Evolutionary conservation across 2,888 invertebrate species (phyloP).

Genomic region (Andrena hattorfiana): DNA sequence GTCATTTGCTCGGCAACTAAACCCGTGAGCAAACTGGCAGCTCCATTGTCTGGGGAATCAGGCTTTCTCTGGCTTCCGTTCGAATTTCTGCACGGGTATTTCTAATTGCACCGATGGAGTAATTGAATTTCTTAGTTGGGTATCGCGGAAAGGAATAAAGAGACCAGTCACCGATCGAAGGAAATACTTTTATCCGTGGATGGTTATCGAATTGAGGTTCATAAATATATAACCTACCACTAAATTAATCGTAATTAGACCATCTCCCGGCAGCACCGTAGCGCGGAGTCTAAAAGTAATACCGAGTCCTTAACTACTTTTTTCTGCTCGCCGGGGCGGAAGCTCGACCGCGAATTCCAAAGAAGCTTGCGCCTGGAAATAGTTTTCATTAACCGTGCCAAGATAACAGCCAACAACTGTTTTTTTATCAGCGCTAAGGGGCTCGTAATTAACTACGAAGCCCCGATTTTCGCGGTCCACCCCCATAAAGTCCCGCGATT

Average conservation of each 20-base stretch:
- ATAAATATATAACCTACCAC: slow-evolving; percentile 4
- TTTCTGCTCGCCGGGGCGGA: slow-evolving; percentile 5
- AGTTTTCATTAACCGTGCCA: slow-evolving; percentile 35
- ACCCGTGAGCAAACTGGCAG: neutral
- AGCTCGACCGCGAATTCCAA: slow-evolving; percentile 39
- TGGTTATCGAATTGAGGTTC: neutral
- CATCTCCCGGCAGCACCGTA: neutral
- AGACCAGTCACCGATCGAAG: too few relatives aligned
- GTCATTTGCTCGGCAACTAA: neutral
- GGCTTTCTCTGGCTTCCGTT: neutral
- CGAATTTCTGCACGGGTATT: slow-evolving; percentile 5
- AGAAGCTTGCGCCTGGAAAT: slow-evolving; percentile 31
- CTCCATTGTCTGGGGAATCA: neutral
- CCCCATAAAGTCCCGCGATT: slow-evolving; percentile 21
- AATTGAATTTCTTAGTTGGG: slow-evolving; percentile 4
- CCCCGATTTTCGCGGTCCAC: neutral
- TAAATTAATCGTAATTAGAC: slow-evolving; percentile 23
- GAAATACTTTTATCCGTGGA: neutral
- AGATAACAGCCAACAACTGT: slow-evolving; percentile 19
- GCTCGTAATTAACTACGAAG: slow-evolving; percentile 40
- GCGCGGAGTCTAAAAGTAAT: neutral
- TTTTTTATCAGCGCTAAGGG: slow-evolving; percentile 25
- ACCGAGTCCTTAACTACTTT: slow-evolving; percentile 24
- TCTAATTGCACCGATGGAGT: slow-evolving; percentile 8
- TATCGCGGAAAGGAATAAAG: slow-evolving; percentile 1